These are phyloP conservation scores for Triplophysa yarkandensis DNA, from an alignment of 2,797 vertebrate species.

Conservation along the genomic window DNA sequence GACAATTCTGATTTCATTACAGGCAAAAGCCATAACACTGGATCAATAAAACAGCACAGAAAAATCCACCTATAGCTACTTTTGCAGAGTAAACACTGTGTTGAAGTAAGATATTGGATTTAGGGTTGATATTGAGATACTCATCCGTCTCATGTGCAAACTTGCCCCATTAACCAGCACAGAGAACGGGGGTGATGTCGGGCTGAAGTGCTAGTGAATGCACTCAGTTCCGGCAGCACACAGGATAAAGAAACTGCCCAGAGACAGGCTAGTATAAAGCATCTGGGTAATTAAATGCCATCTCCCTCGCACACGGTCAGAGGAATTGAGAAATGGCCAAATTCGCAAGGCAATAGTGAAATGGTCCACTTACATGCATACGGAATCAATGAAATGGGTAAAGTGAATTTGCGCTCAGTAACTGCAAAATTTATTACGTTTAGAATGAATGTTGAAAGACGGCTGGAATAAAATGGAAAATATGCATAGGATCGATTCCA, in stretches of 20 bases:
- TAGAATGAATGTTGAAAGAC: conserved; percentile 16
- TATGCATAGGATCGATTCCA: conserved; percentile 35
- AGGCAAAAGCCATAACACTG: conserved; percentile 4
- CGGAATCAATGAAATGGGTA: conserved; percentile 16
- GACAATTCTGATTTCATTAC: background rate
- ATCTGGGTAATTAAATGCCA: conserved; percentile 53
- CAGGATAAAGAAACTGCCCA: conserved; percentile 13
- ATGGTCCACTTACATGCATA: conserved; percentile 28
- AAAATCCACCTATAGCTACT: background rate
- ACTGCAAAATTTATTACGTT: conserved; percentile 40
- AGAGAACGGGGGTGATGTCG: conserved; percentile 6
- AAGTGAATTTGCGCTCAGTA: background rate
- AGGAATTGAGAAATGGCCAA: conserved; percentile 17
- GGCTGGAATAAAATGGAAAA: conserved; percentile 11
- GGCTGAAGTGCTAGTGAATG: background rate
- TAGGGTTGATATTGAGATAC: background rate
- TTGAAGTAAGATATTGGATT: background rate
- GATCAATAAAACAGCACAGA: background rate
- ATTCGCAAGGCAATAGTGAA: conserved; percentile 27
- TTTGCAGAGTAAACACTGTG: background rate
- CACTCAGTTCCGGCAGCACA: conserved; percentile 2
- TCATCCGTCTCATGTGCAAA: background rate
- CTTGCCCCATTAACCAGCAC: background rate
- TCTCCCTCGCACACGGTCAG: conserved; percentile 21
- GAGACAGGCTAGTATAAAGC: conserved; percentile 21